These are phyloP conservation scores for Dendrocincla fuliginosa DNA, from an alignment of 2,797 vertebrate species.

Conservation along the genomic window DNA sequence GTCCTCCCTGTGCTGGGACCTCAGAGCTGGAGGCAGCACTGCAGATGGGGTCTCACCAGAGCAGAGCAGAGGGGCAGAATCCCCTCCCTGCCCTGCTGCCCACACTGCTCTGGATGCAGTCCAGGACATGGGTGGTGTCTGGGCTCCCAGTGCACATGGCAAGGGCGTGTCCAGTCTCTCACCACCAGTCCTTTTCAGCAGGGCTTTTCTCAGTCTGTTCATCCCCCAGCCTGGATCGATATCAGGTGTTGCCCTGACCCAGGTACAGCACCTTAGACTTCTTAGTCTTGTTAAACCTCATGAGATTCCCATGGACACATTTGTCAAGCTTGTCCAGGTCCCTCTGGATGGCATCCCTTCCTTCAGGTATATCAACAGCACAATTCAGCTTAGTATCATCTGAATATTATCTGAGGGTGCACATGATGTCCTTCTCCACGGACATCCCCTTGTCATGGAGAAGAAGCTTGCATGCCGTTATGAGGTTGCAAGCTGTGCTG, in stretches of 20 bases:
- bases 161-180: neutral
- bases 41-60: neutral
- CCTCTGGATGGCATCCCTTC: neutral
- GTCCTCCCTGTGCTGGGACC: neutral
- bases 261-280: neutral
- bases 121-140: neutral
- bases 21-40: neutral
- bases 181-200: neutral
- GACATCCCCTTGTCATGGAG: no score
- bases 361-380: neutral
- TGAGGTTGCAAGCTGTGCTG: no score
- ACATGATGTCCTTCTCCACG: no score
- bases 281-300: neutral
- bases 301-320: neutral
- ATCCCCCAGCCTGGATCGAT: neutral
- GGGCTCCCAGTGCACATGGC: neutral
- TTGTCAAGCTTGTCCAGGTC: neutral
- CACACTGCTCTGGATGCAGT: neutral
- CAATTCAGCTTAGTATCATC: neutral
- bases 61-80: neutral
- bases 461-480: no score
- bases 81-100: neutral
- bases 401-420: neutral
- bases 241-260: rapidly evolving
- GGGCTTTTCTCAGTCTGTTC: neutral